A percentile compares a stretch with the other conserved stretches of the same genome.
Evolutionary conservation across 2,888 invertebrate genomes (phyloP).

Genomic region (Campoplex nolae): DNA sequence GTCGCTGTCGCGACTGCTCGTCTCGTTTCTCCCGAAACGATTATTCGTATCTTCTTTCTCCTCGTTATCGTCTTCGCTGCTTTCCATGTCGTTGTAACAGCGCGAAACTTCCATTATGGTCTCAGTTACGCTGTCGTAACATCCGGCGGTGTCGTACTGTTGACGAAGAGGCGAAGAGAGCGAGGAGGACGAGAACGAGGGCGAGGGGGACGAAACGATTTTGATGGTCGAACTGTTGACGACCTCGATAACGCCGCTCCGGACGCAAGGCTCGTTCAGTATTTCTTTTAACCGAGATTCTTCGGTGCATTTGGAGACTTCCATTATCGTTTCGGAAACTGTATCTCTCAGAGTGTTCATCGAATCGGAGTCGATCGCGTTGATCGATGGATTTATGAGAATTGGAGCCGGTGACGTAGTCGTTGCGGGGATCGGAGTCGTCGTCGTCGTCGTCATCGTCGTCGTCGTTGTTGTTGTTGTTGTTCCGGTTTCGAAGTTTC

Average conservation of each 20-base stretch:
- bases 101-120: constrained; percentile 79
- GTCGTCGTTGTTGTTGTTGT: constrained; percentile 24
- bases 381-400: constrained; percentile 1
- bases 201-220: constrained; percentile 35
- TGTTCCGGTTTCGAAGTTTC: constrained; percentile 77
- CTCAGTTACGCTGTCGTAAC: constrained; percentile 78
- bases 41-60: constrained; percentile 50
- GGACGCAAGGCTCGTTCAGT: background rate
- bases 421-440: constrained; percentile 16
- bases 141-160: constrained; percentile 30
- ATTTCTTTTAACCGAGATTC: constrained; percentile 64
- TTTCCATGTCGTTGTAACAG: constrained; percentile 65
- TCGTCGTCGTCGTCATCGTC: constrained; percentile 24
- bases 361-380: constrained; percentile 18
- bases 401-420: constrained; percentile 9
- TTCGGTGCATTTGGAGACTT: constrained; percentile 78
- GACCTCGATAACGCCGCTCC: constrained; percentile 15
- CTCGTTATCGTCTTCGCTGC: constrained; percentile 67
- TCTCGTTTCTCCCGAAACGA: constrained; percentile 11
- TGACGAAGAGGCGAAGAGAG: constrained; percentile 58
- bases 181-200: constrained; percentile 31
- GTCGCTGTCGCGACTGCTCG: constrained; percentile 55
- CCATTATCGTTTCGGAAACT: constrained; percentile 81
- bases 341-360: constrained; percentile 73
- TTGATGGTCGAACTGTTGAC: constrained; percentile 41